Evolutionary conservation across 1,140 invertebrate genomes (phyloP).

Genomic region (Brachionus koreanus): DNA sequence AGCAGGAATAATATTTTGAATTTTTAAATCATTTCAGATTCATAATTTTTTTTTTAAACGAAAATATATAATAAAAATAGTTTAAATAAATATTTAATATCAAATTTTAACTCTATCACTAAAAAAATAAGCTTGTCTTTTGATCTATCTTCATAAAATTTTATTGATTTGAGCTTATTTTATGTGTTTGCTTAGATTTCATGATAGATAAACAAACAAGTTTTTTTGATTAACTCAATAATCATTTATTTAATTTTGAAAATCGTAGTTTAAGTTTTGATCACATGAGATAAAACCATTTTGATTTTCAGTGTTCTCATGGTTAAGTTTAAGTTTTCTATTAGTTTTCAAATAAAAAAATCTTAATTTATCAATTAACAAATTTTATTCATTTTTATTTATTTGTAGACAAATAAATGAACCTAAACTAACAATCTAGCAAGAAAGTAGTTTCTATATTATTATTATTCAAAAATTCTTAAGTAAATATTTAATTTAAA

Average conservation of each 20-base stretch:
- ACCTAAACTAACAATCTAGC: neutral
- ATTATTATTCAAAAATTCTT: neutral
- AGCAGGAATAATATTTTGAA: neutral
- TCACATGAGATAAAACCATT: too few relatives aligned
- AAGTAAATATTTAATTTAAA: constrained; percentile 7
- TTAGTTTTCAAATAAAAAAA: neutral
- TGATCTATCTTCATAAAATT: neutral
- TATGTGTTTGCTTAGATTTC: neutral
- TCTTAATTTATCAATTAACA: neutral
- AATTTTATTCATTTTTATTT: neutral
- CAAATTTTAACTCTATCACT: neutral
- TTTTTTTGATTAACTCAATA: too few relatives aligned
- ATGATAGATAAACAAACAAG: neutral
- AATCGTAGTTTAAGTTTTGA: too few relatives aligned
- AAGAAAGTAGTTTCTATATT: neutral
- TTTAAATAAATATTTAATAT: neutral
- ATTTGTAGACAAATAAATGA: neutral
- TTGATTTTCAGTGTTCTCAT: neutral
- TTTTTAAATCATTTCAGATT: neutral
- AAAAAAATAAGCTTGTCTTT: neutral
- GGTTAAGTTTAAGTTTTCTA: neutral
- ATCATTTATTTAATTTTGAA: too few relatives aligned
- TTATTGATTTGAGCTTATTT: neutral
- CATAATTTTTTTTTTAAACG: neutral
- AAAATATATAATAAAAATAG: neutral